These are phyloP conservation scores for Lampropteryx suffumata DNA, from an alignment of 2,888 invertebrate species.

Conservation along the genomic window DNA sequence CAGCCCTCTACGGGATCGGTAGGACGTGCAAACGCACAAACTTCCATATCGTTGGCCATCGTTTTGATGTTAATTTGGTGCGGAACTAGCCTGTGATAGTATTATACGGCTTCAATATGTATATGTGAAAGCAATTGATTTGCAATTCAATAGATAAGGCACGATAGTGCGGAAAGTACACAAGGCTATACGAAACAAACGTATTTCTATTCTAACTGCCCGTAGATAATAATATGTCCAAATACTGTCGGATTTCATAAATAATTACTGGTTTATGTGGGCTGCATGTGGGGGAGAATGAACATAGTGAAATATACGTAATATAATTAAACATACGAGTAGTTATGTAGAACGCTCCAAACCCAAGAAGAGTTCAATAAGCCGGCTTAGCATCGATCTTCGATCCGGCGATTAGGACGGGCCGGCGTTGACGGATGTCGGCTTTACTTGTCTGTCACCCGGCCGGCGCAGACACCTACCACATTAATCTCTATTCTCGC, in stretches of 20 bases:
- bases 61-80: slow-evolving; percentile 42
- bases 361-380: slow-evolving; percentile 76
- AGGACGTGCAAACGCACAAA: slow-evolving; percentile 33
- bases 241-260: slow-evolving; percentile 66
- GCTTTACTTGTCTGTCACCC: slow-evolving; percentile 79
- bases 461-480: slow-evolving; percentile 69
- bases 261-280: slow-evolving; percentile 63
- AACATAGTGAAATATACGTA: slow-evolving; percentile 22
- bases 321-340: slow-evolving; percentile 31
- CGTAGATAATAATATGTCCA: slow-evolving; percentile 52
- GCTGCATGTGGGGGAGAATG: slow-evolving; percentile 38
- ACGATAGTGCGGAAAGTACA: slow-evolving; percentile 21
- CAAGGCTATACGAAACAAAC: neutral
- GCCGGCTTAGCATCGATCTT: slow-evolving; percentile 79
- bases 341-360: slow-evolving; percentile 58
- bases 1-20: slow-evolving; percentile 31
- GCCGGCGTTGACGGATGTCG: slow-evolving; percentile 80
- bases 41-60: slow-evolving; percentile 23
- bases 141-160: slow-evolving; percentile 40
- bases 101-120: slow-evolving; percentile 44
- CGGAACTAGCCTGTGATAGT: slow-evolving; percentile 43
- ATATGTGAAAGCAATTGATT: slow-evolving; percentile 29
- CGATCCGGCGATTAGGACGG: slow-evolving; percentile 74
- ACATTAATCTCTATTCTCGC: slow-evolving; percentile 78
- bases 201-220: slow-evolving; percentile 20